phyloP scores from a whole-genome alignment of 2,888 invertebrate genomes.

The Epirrhoe alternata region DNA sequence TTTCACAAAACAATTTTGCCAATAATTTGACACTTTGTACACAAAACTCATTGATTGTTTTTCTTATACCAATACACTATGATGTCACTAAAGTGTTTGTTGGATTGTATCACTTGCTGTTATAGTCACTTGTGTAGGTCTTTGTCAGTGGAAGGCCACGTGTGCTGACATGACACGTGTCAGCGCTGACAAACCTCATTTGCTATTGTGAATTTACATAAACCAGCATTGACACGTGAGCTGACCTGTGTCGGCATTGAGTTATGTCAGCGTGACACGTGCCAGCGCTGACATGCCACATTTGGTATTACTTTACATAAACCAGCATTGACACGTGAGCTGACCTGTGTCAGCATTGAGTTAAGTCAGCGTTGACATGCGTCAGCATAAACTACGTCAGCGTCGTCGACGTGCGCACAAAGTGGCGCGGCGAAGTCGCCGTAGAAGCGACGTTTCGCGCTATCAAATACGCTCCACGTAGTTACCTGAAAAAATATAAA shows the following conservation, averaged over 20 bases:
- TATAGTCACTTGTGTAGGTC: constrained; percentile 13
- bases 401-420: constrained; percentile 65
- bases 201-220: not conserved
- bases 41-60: not conserved
- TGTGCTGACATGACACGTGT: constrained; percentile 11
- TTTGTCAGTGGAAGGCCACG: constrained; percentile 19
- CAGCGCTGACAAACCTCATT: constrained; percentile 1
- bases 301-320: too few species aligned
- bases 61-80: not conserved
- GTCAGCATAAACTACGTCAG: constrained; percentile 36
- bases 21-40: constrained; percentile 12
- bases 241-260: not conserved
- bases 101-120: constrained; percentile 4
- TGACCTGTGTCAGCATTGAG: not conserved
- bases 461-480: constrained; percentile 84
- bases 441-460: constrained; percentile 76
- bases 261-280: not conserved
- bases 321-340: too few species aligned
- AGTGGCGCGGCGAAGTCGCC: constrained; percentile 74
- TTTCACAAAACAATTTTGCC: constrained; percentile 12
- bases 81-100: constrained; percentile 8
- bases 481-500: constrained; percentile 90
- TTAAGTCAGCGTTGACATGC: not conserved
- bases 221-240: too few species aligned
- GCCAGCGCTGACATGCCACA: not conserved